A percentile compares a stretch with the other conserved stretches of the same genome.
phyloP scores from a whole-genome alignment of 2,888 invertebrate species.

The Cosmopolites sordidus region DNA sequence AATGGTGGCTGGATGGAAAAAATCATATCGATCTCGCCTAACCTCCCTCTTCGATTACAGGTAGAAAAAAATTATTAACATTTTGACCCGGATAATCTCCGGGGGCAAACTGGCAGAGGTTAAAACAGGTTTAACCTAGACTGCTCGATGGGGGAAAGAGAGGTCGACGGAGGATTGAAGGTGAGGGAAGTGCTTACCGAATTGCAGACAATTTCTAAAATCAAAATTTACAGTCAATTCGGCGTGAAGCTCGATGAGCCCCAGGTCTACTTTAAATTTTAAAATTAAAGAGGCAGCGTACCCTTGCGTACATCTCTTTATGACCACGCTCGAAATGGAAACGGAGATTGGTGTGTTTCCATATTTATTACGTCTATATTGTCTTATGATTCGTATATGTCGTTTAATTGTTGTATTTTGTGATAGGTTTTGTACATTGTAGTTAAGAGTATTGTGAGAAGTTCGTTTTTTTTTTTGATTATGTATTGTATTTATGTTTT shows the following conservation, averaged over 20 bases:
- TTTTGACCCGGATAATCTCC: too few species aligned
- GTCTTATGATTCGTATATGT: not conserved
- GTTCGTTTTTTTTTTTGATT: too few species aligned
- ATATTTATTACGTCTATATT: not conserved
- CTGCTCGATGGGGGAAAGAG: not conserved
- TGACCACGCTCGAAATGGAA: not conserved
- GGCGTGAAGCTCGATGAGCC: not conserved
- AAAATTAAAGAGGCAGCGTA: not conserved
- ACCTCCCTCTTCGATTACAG: too few species aligned
- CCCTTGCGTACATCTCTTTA: not conserved
- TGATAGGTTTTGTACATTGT: too few species aligned
- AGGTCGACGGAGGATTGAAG: too few species aligned
- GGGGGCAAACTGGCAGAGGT: not conserved
- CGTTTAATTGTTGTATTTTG: too few species aligned
- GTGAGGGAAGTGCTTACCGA: not conserved
- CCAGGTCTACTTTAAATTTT: not conserved
- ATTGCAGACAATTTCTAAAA: conserved; percentile 35
- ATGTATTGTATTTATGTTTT: too few species aligned
- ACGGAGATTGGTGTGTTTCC: not conserved
- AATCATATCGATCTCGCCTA: too few species aligned
- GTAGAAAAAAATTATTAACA: too few species aligned
- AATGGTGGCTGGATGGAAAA: too few species aligned
- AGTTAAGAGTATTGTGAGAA: too few species aligned
- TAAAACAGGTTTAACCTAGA: not conserved
- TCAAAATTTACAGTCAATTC: conserved; percentile 37